Evolutionary conservation across 2,113 vertebrate genomes (phyloP), one percentile per base, ranked within the genome.

Genomic region (Elephantulus edwardii): DNA sequence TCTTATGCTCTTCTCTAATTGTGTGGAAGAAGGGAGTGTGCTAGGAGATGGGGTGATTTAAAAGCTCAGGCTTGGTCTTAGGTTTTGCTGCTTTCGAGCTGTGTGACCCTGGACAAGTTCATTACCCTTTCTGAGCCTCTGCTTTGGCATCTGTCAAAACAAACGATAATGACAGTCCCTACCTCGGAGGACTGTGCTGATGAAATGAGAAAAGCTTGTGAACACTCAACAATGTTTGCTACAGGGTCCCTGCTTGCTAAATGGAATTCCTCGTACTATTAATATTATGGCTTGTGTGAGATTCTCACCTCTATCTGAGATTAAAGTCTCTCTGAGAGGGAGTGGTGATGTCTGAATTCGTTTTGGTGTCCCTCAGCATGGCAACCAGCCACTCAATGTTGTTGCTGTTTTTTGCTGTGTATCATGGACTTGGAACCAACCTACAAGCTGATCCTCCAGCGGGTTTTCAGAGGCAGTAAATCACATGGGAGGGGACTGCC

Each of bases 1-100:
- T 87, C 79, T 50, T 16, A 26, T 44, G 52, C 46, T 68, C 58
- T 54, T 52, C 72, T 89, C 78, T 91, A 93, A 90, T 80, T 80
- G 74, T 52, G 72, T 64, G 89, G 94, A 70, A 56, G 30, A 68
- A 26, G 54, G 33, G 50, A 33, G 72, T 33, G 14, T 70, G 40
- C 68, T 5, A 19, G 38, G 35, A 19, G 68, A 8, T 14, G n/a
- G 68, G 40, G 77, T 68, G 66, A 84, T 64, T 72, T 48, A 38
- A 64, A 90, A 56, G 89, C 28, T 3, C 7, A 76, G 56, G 79
- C n/a, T 88, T 40, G 1, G 68, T 71, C 46, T 54, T 48, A 42
- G 54, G 56, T 35, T 54, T 64, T 30, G 84, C 56, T 7, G 6
- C 90, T 42, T 70, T 28, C 62, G 66, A 48, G 52, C 82, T 87